These are phyloP conservation scores for Mesocricetus auratus DNA, from an alignment of 2,113 vertebrate species.

Conservation along the genomic window DNA sequence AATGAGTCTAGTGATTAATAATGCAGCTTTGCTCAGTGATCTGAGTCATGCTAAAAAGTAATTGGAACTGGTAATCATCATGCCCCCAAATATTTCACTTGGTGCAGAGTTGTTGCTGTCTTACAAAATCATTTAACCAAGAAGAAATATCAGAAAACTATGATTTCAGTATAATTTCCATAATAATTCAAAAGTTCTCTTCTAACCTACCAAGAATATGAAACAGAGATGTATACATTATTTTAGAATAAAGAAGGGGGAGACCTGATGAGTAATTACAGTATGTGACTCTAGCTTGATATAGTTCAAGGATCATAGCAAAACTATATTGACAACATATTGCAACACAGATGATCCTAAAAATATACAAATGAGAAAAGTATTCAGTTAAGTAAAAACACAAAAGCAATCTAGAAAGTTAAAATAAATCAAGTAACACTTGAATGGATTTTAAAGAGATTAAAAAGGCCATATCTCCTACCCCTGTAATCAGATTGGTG, in stretches of 20 bases:
- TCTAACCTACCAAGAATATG: neutral
- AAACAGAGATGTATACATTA: neutral
- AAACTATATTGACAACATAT: neutral
- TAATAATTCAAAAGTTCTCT: neutral
- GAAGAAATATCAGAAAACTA: neutral
- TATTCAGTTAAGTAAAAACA: neutral
- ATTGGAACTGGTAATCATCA: neutral
- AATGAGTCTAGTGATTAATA: neutral
- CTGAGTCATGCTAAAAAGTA: neutral
- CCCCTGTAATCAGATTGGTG: too few species aligned
- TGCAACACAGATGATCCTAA: neutral
- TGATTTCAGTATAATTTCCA: neutral
- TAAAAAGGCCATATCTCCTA: neutral
- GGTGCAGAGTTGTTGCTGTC: neutral
- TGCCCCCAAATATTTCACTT: neutral
- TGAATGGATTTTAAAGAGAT: neutral
- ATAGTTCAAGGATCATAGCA: too few species aligned
- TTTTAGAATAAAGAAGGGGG: too few species aligned
- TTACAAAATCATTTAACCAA: neutral
- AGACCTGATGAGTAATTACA: neutral
- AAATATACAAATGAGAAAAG: neutral
- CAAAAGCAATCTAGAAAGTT: neutral
- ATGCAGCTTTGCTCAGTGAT: neutral
- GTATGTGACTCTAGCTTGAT: neutral
- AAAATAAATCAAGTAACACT: neutral